Percentiles rank a stretch among this genome's conserved stretches.
These are phyloP conservation scores for Trididemnum nubilum DNA, from an alignment of 23 tunicate species.

Conservation along the genomic window DNA sequence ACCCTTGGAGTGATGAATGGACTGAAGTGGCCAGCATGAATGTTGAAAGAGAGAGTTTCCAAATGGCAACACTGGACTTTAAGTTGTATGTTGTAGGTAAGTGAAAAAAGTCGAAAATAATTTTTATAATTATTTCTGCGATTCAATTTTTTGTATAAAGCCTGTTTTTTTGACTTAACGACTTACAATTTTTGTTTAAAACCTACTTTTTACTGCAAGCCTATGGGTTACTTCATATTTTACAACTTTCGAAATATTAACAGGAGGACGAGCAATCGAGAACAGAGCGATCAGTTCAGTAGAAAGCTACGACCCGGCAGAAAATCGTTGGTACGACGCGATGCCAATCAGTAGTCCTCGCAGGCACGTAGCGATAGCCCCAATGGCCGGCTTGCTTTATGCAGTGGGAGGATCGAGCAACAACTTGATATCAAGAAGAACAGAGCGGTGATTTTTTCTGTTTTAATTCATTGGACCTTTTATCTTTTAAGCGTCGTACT, in stretches of 20 bases:
- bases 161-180: too few species aligned
- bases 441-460: conserved; percentile 58
- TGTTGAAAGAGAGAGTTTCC: conserved; percentile 65
- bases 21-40: conserved; percentile 57
- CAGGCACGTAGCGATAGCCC: conserved; percentile 61
- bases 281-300: conserved; percentile 32
- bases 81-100: conserved; percentile 73
- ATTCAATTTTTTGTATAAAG: too few species aligned
- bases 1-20: conserved; percentile 74
- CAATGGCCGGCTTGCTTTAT: conserved; percentile 43
- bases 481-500: too few species aligned
- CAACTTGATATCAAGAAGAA: conserved; percentile 52
- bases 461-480: too few species aligned
- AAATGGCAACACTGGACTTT: conserved; percentile 52
- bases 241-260: too few species aligned
- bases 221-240: too few species aligned
- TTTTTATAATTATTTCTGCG: not conserved
- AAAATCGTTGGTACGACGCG: conserved; percentile 48
- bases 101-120: too few species aligned
- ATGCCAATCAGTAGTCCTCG: conserved; percentile 64
- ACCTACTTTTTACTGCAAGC: too few species aligned
- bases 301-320: conserved; percentile 64
- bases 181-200: too few species aligned
- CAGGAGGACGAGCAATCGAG: conserved; percentile 66
- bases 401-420: conserved; percentile 83